Conservation (phyloP, 2,797 vertebrate species). For the Betta splendens region DNA sequence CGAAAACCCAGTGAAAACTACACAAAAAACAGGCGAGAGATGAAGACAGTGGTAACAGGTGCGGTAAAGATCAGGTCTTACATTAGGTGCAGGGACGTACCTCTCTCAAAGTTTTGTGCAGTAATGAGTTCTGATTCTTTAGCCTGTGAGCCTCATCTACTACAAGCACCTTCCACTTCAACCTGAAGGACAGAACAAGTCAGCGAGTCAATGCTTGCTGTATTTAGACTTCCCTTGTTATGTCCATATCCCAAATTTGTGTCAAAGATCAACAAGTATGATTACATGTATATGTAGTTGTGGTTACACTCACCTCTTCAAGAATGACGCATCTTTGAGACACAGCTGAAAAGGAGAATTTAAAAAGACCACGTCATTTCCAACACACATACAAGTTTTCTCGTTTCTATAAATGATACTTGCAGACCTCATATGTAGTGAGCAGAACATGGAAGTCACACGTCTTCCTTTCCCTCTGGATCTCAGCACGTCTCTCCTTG, state of each 20-base stretch:
- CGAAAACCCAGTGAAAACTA: slow-evolving; percentile 88
- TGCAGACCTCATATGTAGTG: slow-evolving; percentile 89
- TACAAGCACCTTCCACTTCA: slow-evolving; percentile 84
- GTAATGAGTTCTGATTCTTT: slow-evolving; percentile 89
- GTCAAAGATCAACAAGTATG: not conserved
- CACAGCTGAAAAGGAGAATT: slow-evolving; percentile 83
- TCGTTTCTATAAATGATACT: not conserved
- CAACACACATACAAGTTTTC: not conserved
- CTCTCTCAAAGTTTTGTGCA: slow-evolving; percentile 87
- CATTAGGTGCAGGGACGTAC: slow-evolving; percentile 63
- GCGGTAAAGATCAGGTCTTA: not conserved
- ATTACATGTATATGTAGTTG: not conserved
- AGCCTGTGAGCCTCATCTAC: slow-evolving; percentile 95
- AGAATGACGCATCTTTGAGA: slow-evolving; percentile 87
- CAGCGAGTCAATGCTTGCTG: too few species aligned
- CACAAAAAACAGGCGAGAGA: slow-evolving; percentile 1
- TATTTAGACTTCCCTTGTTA: not conserved
- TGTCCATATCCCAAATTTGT: not conserved
- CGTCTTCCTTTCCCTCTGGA: slow-evolving; percentile 74
- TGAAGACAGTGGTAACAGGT: not conserved
- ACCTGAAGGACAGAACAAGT: slow-evolving; percentile 59
- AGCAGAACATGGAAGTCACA: slow-evolving; percentile 82
- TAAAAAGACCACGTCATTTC: not conserved
- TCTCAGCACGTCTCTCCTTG: slow-evolving; percentile 83
- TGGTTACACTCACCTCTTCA: slow-evolving; percentile 82